phyloP scores from a whole-genome alignment of 2,797 vertebrate species.

The Pipistrellus kuhlii region DNA sequence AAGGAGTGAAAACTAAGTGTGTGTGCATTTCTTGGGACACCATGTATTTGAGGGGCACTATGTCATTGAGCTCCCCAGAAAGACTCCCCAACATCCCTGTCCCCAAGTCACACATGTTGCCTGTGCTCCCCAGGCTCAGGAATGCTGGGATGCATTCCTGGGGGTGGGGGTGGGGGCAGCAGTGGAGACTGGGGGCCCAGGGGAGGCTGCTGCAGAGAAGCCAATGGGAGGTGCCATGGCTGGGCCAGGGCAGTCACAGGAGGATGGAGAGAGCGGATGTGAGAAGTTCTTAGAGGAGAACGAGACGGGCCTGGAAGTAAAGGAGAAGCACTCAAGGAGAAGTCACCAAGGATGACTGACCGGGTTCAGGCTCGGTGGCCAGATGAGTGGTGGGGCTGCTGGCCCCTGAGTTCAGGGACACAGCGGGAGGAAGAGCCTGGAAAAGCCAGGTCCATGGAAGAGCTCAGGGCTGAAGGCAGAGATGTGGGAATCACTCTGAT shows the following conservation, averaged over 20 bases:
- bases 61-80: neutral
- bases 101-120: neutral
- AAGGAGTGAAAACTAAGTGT: no score
- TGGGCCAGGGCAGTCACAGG: no score
- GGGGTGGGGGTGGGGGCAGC: rapidly evolving
- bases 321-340: neutral
- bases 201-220: neutral
- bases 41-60: rapidly evolving
- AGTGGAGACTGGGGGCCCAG: no score
- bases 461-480: neutral
- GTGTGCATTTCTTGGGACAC: no score
- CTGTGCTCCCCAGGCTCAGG: neutral
- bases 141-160: neutral
- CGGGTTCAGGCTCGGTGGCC: neutral
- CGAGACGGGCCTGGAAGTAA: neutral
- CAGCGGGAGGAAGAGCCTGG: neutral
- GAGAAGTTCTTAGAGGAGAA: neutral
- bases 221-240: neutral
- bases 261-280: neutral
- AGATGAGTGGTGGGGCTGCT: neutral
- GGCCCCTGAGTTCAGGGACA: neutral
- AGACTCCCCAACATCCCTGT: neutral
- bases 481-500: neutral
- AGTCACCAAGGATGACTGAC: rapidly evolving
- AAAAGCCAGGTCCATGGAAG: neutral